Evolutionary conservation across 2,797 vertebrate species (phyloP), one percentile per base, ranked within the genome.

Genomic region (Microctenopoma stevenorrisi): DNA sequence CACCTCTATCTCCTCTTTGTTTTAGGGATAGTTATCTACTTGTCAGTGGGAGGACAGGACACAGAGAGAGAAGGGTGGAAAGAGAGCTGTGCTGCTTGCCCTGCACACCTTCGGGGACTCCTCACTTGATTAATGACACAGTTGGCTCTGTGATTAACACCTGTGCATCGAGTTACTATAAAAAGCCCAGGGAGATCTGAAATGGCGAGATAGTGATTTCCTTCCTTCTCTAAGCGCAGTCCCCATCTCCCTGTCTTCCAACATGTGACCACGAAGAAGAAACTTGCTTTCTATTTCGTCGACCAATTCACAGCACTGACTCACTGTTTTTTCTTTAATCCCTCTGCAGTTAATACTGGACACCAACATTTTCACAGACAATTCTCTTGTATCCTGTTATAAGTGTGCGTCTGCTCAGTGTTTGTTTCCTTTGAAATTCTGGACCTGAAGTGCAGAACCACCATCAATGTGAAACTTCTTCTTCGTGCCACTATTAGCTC

Each of bases 71-170:
- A 37, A 43, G 55, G 64, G 65, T 61, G 65, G 65, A 53, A 48
- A 48, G 75, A 78, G 71, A 71, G 56, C 46, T 69, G 71, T 70
- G 73, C 74, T 84, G 83, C 78, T 86, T 76, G 76, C 88, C 89
- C 77, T n/a, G 16, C 16, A 63, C 78, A 84, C 80, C 79, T 87
- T 87, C 79, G 78, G 84, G 84, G 81, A 83, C 78, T 88, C 63
- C 69, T 82, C 78, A 74, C 79, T 90, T 94, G 92, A 94, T 94
- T 93, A 93, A 94, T 93, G 89, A 89, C 88, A 92, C 90, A 88
- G 89, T 91, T 90, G 93, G 90, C 86, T 91, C 81, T 0, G 87
- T 92, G 91, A 94, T 94, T 93, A 94, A 93, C 89, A 90, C 88
- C 84, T 90, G 84, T 71, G 78, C 82, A 84, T 76, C 0, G 54